These are phyloP conservation scores for Psilopogon haemacephalus DNA, from an alignment of 2,113 vertebrate genomes.

Conservation along the genomic window DNA sequence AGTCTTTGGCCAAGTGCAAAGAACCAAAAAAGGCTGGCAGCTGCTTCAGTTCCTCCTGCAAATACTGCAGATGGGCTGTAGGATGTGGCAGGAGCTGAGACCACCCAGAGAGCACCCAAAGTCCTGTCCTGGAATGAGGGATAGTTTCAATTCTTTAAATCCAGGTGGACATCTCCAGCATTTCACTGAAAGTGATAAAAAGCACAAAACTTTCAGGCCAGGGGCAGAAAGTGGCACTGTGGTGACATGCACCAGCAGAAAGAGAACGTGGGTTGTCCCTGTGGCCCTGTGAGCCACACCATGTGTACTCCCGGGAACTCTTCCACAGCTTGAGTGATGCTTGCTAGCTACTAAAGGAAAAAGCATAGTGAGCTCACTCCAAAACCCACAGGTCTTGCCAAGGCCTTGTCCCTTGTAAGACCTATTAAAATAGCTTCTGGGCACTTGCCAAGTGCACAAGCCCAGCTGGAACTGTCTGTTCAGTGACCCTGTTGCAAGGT, in stretches of 20 bases:
- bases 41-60: neutral
- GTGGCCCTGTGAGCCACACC: neutral
- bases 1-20: neutral
- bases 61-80: fast-evolving
- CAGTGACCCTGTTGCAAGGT: conserved; percentile 3
- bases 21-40: neutral
- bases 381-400: neutral
- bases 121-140: neutral
- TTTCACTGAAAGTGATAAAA: neutral
- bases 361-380: neutral
- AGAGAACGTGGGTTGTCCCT: neutral
- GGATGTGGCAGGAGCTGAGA: neutral
- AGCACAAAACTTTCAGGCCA: neutral
- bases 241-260: fast-evolving
- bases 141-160: neutral
- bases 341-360: neutral
- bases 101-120: neutral
- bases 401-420: neutral
- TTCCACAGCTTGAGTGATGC: neutral
- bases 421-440: conserved; percentile 43
- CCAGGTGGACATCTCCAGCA: neutral
- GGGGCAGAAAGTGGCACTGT: fast-evolving
- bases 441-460: neutral
- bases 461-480: conserved; percentile 42
- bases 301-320: fast-evolving